Evolutionary conservation across 2,888 invertebrate genomes (phyloP), one percentile per base, ranked within the genome.

Genomic region (Taenaris catops): DNA sequence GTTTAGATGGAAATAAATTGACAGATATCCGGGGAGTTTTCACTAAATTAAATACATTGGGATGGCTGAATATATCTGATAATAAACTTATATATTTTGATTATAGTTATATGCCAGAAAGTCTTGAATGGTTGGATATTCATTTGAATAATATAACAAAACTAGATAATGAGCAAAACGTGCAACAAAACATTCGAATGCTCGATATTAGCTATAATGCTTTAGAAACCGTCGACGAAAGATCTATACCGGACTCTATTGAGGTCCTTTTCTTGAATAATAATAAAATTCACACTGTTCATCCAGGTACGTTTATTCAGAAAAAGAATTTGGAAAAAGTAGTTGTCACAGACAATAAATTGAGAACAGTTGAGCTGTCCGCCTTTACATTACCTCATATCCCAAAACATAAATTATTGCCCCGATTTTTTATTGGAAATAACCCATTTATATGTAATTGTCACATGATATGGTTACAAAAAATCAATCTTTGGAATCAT

Each of bases 381-480:
- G 93, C 94, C 23, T 88, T 95, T 52, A 90, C 91, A 56, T 63
- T 94, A 57, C 90, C 91, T 53, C 89, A 90, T 47, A 89, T 92
- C 38, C 89, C 90, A 14, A 89, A 89, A 57, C 89, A 91, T 55
- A 89, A 84, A 67, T 90, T 91, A 57, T 72, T 93, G 58, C 94
- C 94, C 25, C 91, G 92, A 66, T 93, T 95, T 73, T 93, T 91
- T 63, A 90, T 95, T 57, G 93, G 92, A 27, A 91, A 91, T 57
- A 96, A 96, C 89, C 95, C 95, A 29, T 92, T 95, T 70, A 88
- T 92, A 48, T 96, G 96, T 74, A 93, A 95, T 76, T 96, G 96
- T 81, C 91, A 91, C 44, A 93, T 95, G 93, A 94, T 94, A 73
- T 96, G 95, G 95, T 69, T 95, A 46, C 91, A 93, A 57, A 89